Evolutionary conservation across 2,888 invertebrate species (phyloP).

Genomic region (Tholera decimalis): DNA sequence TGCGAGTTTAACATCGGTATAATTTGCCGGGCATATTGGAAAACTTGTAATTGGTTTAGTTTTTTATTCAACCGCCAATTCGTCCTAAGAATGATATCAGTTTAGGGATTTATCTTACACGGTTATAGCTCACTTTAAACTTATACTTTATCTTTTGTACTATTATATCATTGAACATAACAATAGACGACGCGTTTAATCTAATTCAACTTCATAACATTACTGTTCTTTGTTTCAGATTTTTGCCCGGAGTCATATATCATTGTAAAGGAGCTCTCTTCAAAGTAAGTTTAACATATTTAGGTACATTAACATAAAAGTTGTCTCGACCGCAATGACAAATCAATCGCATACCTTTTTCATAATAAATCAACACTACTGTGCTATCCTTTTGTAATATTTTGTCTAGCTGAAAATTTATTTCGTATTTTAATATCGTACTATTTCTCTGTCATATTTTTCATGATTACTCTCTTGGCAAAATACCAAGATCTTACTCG

Average conservation of each 20-base stretch:
- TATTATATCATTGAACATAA: constrained; percentile 7
- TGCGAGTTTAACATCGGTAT: constrained; percentile 85
- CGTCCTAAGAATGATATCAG: constrained; percentile 83
- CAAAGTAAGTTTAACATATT: constrained; percentile 82
- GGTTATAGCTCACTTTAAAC: constrained; percentile 35
- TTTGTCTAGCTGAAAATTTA: constrained; percentile 78
- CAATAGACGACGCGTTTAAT: constrained; percentile 23
- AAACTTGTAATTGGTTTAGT: constrained; percentile 90
- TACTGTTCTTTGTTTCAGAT: constrained; percentile 82
- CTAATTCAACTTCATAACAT: constrained; percentile 42
- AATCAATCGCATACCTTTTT: constrained; percentile 57
- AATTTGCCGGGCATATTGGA: constrained; percentile 88
- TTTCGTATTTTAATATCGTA: constrained; percentile 84
- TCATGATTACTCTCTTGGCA: constrained; percentile 88
- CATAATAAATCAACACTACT: constrained; percentile 58
- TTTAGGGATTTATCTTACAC: constrained; percentile 71
- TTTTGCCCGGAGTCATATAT: constrained; percentile 89
- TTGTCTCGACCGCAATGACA: constrained; percentile 61
- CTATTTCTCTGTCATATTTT: constrained; percentile 85
- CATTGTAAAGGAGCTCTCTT: constrained; percentile 85
- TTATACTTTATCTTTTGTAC: constrained; percentile 11
- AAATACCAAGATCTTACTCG: constrained; percentile 85
- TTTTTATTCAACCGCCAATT: constrained; percentile 84
- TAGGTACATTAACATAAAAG: constrained; percentile 1
- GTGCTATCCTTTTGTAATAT: constrained; percentile 63